phyloP scores from a whole-genome alignment of 2,113 vertebrate species.

The Excalfactoria chinensis region DNA sequence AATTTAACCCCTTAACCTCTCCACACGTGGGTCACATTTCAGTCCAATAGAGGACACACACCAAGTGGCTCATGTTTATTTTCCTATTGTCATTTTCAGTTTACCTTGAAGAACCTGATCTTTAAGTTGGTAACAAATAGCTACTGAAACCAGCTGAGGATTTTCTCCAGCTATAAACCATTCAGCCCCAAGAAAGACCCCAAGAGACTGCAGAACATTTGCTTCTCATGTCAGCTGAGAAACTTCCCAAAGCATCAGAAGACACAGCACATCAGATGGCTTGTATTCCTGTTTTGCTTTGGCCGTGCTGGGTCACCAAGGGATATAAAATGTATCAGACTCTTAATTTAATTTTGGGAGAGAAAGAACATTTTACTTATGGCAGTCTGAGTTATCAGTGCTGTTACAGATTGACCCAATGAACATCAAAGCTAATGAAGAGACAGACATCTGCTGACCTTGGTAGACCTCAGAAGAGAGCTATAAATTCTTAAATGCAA shows the following conservation, averaged over 20 bases:
- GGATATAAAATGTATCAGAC: background rate
- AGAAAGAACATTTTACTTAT: constrained; percentile 7
- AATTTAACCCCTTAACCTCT: constrained; percentile 60
- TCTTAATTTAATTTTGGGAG: constrained; percentile 34
- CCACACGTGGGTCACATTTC: constrained; percentile 50
- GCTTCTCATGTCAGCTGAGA: constrained; percentile 24
- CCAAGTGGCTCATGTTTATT: constrained; percentile 50
- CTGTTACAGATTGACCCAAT: background rate
- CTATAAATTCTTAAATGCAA: background rate
- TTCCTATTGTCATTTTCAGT: constrained; percentile 64
- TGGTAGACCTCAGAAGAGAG: background rate
- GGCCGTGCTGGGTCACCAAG: background rate
- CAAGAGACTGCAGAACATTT: constrained; percentile 12
- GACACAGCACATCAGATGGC: background rate
- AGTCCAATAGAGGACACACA: constrained; percentile 36
- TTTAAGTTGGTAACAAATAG: constrained; percentile 57
- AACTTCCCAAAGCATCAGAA: constrained; percentile 20
- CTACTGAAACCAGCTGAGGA: constrained; percentile 49
- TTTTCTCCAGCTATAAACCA: constrained; percentile 29
- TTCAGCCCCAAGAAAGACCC: background rate
- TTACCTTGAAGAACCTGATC: constrained; percentile 69
- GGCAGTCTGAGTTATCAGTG: background rate
- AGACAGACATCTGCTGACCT: background rate
- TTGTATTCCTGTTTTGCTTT: background rate
- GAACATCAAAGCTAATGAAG: background rate